Evolutionary conservation across 2,888 invertebrate species (phyloP).

Genomic region (Eupithecia subfuscata): DNA sequence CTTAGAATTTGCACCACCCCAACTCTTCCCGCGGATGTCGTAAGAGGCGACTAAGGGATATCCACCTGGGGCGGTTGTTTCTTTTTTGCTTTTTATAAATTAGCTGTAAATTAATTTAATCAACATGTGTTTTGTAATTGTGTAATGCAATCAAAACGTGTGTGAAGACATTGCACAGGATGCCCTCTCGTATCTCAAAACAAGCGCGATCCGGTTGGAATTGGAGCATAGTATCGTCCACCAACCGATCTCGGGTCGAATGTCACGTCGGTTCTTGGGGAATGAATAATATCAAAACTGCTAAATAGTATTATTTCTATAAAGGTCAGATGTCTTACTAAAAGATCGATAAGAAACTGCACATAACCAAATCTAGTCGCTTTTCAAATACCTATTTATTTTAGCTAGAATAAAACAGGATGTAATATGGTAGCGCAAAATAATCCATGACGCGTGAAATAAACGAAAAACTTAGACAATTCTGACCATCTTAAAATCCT

Average conservation of each 20-base stretch:
- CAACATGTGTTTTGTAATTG: background rate
- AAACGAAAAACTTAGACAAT: background rate
- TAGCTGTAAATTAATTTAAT: too few relatives aligned
- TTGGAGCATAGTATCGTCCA: conserved; percentile 55
- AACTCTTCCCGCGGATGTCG: too few relatives aligned
- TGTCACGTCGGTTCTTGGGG: conserved; percentile 37
- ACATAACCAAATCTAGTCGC: background rate
- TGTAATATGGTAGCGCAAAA: background rate
- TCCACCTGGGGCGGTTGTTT: too few relatives aligned
- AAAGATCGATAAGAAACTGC: background rate
- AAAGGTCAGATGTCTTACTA: background rate
- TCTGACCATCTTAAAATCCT: background rate
- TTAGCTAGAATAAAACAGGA: background rate
- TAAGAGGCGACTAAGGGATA: too few relatives aligned
- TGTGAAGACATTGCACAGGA: conserved; percentile 32
- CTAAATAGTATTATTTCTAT: background rate
- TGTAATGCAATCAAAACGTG: conserved; percentile 30
- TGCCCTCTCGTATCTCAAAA: conserved; percentile 44
- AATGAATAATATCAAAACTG: background rate
- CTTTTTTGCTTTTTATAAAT: too few relatives aligned
- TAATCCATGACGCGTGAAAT: background rate
- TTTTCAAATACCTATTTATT: too few relatives aligned
- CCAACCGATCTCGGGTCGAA: conserved; percentile 48
- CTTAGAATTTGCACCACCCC: too few relatives aligned
- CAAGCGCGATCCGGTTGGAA: conserved; percentile 57